Percentiles rank a stretch among this genome's conserved stretches.
These are phyloP conservation scores for Syngnathus floridae DNA, from an alignment of 2,113 vertebrate species.

Conservation along the genomic window DNA sequence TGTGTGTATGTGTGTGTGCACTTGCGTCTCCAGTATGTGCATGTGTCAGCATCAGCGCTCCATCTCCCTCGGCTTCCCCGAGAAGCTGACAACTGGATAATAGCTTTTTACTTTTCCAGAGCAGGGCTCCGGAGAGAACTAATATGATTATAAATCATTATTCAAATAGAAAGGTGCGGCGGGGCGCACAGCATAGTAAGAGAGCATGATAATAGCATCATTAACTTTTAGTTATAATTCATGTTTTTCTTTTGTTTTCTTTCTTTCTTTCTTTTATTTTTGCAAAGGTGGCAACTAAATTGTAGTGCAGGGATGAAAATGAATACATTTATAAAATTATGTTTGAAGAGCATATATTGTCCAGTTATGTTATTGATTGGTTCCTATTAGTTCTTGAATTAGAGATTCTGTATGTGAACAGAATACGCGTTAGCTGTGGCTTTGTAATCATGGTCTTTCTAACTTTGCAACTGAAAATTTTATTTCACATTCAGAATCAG, in stretches of 20 bases:
- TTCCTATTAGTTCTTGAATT: not conserved
- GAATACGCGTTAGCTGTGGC: not conserved
- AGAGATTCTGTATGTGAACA: not conserved
- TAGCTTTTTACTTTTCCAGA: constrained; percentile 94
- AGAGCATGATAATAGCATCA: constrained; percentile 89
- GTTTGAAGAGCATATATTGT: constrained; percentile 8
- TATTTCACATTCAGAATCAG: not conserved
- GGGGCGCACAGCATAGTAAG: constrained; percentile 58
- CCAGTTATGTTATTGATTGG: not conserved
- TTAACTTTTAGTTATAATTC: constrained; percentile 91
- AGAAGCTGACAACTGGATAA: constrained; percentile 89
- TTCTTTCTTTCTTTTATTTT: constrained; percentile 58
- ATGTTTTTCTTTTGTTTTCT: constrained; percentile 51
- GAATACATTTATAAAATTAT: constrained; percentile 23
- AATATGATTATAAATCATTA: constrained; percentile 98
- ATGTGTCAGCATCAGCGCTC: constrained; percentile 76
- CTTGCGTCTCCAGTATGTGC: constrained; percentile 65
- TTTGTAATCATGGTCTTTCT: not conserved
- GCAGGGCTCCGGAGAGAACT: constrained; percentile 81
- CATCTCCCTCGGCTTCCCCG: constrained; percentile 73
- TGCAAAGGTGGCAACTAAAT: constrained; percentile 79
- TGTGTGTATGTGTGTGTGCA: not conserved
- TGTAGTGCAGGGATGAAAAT: constrained; percentile 24
- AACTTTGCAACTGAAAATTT: not conserved
- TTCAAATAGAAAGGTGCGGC: constrained; percentile 89